These are phyloP conservation scores for Vanessa atalanta DNA, from an alignment of 1,140 invertebrate species.

Conservation along the genomic window DNA sequence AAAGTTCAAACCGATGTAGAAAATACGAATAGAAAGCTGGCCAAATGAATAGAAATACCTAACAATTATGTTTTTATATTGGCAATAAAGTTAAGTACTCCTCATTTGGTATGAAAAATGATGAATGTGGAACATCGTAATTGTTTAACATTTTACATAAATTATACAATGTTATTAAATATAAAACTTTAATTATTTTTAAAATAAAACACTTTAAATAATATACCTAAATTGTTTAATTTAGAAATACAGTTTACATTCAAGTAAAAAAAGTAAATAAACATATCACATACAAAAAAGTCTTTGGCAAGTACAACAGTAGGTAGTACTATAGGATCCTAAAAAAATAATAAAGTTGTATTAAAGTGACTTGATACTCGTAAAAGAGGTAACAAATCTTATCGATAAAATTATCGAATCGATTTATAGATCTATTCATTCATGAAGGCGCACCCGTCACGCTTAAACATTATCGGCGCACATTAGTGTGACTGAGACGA, in stretches of 20 bases:
- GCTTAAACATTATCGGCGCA: too few relatives aligned
- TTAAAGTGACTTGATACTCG: not conserved
- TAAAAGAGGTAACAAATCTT: slow-evolving; percentile 26
- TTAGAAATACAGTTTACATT: slow-evolving; percentile 66
- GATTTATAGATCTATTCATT: not conserved
- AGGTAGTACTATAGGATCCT: slow-evolving; percentile 43
- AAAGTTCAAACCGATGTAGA: slow-evolving; percentile 25
- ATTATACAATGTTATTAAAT: not conserved
- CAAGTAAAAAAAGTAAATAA: slow-evolving; percentile 68
- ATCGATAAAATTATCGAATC: slow-evolving; percentile 9
- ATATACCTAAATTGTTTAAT: slow-evolving; percentile 65
- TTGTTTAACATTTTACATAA: too few relatives aligned
- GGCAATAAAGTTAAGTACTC: too few relatives aligned
- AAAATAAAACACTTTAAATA: slow-evolving; percentile 39
- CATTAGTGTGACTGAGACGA: too few relatives aligned
- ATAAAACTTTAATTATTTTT: not conserved
- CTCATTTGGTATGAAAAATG: too few relatives aligned
- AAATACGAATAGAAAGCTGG: not conserved
- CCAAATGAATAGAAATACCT: not conserved
- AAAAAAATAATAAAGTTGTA: not conserved
- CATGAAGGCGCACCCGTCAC: too few relatives aligned
- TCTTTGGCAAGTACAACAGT: slow-evolving; percentile 72
- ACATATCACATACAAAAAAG: slow-evolving; percentile 77
- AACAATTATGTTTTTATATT: too few relatives aligned
- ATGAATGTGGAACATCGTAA: too few relatives aligned